Percentiles rank a stretch among this genome's conserved stretches.
Conservation (phyloP, 2,113 vertebrate genomes). For the Ptilonorhynchus violaceus region DNA sequence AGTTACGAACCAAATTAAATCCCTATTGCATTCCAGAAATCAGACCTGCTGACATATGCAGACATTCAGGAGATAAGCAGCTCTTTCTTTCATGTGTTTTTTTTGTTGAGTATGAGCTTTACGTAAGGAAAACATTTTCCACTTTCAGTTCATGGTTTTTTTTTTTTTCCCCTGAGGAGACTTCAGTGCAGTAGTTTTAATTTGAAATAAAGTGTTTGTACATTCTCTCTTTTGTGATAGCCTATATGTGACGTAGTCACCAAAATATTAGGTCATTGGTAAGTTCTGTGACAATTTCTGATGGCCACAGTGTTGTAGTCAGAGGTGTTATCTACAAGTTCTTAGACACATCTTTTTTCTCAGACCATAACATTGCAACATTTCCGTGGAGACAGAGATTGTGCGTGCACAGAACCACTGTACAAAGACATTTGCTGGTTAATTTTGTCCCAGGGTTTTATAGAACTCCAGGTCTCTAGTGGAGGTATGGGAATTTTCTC, state of each 20-base stretch:
- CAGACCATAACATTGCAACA: neutral
- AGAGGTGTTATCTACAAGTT: neutral
- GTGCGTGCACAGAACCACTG: neutral
- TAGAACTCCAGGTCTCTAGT: neutral
- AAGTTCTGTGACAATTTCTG: neutral
- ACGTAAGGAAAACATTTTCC: neutral
- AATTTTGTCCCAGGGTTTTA: constrained; percentile 20
- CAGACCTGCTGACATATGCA: neutral
- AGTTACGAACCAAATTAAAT: neutral
- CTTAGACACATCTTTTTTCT: neutral
- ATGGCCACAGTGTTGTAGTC: neutral
- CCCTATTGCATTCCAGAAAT: neutral
- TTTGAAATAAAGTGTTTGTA: neutral
- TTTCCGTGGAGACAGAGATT: neutral
- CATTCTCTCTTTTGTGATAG: neutral
- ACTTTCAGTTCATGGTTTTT: neutral
- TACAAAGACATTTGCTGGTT: neutral
- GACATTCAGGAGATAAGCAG: neutral
- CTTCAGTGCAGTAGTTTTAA: neutral
- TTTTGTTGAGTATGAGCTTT: neutral
- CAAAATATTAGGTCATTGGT: neutral
- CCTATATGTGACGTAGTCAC: neutral
- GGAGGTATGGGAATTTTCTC: neutral
- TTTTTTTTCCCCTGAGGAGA: neutral
- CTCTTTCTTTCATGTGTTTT: neutral